A percentile compares a stretch with the other conserved stretches of the same genome.
Conservation (phyloP, 2,888 invertebrate genomes). For the Cantharis nigra region DNA sequence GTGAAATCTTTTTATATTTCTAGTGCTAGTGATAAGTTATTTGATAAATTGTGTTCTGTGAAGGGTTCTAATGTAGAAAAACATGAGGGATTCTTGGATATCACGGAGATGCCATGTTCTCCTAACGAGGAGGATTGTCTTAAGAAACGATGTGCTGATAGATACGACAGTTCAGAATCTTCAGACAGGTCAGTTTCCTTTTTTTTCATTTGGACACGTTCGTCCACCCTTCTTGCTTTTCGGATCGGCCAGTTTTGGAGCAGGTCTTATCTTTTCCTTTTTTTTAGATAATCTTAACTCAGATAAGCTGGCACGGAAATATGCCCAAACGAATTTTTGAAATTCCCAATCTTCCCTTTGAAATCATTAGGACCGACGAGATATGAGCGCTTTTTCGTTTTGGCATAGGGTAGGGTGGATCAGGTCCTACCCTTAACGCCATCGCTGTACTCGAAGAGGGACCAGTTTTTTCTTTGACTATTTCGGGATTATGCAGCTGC, state of each 20-base stretch:
- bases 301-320: not conserved
- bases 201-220: not conserved
- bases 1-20: conserved; percentile 55
- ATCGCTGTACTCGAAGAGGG: conserved; percentile 18
- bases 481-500: conserved; percentile 24
- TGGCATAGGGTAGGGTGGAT: not conserved
- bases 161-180: conserved; percentile 92
- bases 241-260: not conserved
- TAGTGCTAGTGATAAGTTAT: conserved; percentile 53
- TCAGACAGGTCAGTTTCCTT: conserved; percentile 80
- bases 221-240: conserved; percentile 1
- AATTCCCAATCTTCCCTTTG: not conserved
- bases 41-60: conserved; percentile 47
- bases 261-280: not conserved
- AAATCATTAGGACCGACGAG: not conserved
- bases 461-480: conserved; percentile 23
- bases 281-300: not conserved
- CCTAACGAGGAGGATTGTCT: conserved; percentile 62
- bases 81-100: conserved; percentile 48
- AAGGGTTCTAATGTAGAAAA: conserved; percentile 39
- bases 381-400: not conserved
- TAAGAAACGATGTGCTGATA: conserved; percentile 86
- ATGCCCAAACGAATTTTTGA: not conserved
- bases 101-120: conserved; percentile 41
- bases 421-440: conserved; percentile 5